Base-by-base conservation (phyloP, 2,113 vertebrate genomes). In the Trachemys scripta region DNA sequence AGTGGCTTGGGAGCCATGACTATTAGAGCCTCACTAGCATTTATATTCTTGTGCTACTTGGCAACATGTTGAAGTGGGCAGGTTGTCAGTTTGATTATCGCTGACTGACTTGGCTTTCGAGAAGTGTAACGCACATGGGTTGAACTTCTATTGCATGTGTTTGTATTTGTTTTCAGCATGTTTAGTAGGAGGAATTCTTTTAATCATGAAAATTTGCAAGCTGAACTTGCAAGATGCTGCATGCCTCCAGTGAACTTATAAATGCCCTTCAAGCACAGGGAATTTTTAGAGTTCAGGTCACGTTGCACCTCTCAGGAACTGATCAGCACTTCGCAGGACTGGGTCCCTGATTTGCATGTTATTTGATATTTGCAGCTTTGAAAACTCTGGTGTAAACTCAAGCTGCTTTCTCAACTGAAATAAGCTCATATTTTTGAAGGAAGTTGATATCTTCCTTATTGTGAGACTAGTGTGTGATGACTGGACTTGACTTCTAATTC, bases 371-470 rank as follows among this genome's bases (percentile, higher is more conserved):
- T 97, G 89, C 94, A 75, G 79, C 80, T 96, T 80, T 85, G 97
- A 82, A 97, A 89, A 92, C 76, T 92, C 96, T 96, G 95, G 84
- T 97, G 91, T 93, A 97, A 97, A 97, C 90, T 94, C 75, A 51
- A 82, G 94, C 94, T 89, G 96, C 57, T 96, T 89, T 92, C 92
- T 92, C 47, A 93, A 80, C 9, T 65, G 96, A 97, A 97, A 94
- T 80, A 88, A 62, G 94, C 96, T 96, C 94, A 82, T 94, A 91
- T 82, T 97, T 96, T 95, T 98, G 65, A 87, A 94, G 92, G 80
- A 91, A 38, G 6, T 90, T 94, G 80, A 11, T 27, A 42, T 90
- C 86, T 95, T 89, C 80, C 84, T 59, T 91, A 45, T 94, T 96
- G 22, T 90, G 93, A 47, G 6, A 94, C 53, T n/a, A 85, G 54